Percentiles rank a stretch among this genome's conserved stretches.
Evolutionary conservation across 2,888 invertebrate species (phyloP).

Genomic region (Cyclophora punctaria): DNA sequence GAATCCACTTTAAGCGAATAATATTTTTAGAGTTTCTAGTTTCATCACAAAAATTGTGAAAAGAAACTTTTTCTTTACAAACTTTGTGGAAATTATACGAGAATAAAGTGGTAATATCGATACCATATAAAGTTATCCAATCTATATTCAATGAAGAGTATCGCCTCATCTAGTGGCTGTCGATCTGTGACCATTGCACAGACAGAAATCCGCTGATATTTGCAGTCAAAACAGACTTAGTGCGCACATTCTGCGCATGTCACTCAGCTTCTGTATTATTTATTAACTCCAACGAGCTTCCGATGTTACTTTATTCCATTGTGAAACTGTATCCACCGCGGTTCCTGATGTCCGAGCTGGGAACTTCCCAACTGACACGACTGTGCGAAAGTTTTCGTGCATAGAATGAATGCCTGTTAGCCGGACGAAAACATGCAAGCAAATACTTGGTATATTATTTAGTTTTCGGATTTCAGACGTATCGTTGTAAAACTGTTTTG

Average conservation of each 20-base stretch:
- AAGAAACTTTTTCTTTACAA: too few species aligned
- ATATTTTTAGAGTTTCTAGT: too few species aligned
- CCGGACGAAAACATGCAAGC: slow-evolving; percentile 59
- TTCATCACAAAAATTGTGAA: too few species aligned
- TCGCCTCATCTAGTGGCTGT: slow-evolving; percentile 37
- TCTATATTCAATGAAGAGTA: too few species aligned
- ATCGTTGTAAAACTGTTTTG: slow-evolving; percentile 1
- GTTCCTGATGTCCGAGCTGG: slow-evolving; percentile 63
- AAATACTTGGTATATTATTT: slow-evolving; percentile 57
- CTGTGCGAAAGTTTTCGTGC: slow-evolving; percentile 68
- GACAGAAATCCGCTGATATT: slow-evolving; percentile 61
- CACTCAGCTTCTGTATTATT: slow-evolving; percentile 69
- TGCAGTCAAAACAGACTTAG: slow-evolving; percentile 71
- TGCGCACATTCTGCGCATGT: slow-evolving; percentile 65
- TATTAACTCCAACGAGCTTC: slow-evolving; percentile 74
- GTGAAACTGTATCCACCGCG: slow-evolving; percentile 56
- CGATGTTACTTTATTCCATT: slow-evolving; percentile 74
- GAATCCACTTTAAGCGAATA: too few species aligned
- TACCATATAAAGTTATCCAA: too few species aligned
- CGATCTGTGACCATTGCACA: slow-evolving; percentile 32
- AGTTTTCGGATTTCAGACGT: slow-evolving; percentile 32
- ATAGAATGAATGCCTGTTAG: slow-evolving; percentile 71
- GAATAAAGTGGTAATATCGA: too few species aligned
- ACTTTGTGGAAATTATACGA: too few species aligned
- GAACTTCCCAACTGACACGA: slow-evolving; percentile 67